These are phyloP conservation scores for Micrasema minimum DNA, from an alignment of 1,140 invertebrate genomes.

Conservation along the genomic window DNA sequence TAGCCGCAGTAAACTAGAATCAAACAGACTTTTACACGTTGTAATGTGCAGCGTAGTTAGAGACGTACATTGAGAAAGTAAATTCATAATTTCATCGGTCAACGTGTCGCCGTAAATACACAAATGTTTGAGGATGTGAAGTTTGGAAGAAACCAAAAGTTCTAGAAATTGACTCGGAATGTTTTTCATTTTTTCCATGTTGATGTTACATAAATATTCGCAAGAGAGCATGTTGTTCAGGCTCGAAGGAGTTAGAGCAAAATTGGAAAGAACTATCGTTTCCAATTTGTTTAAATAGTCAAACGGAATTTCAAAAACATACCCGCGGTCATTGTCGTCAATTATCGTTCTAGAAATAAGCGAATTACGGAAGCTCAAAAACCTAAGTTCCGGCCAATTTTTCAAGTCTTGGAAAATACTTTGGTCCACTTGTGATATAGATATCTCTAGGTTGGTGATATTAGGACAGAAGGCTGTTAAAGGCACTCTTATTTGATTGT, in stretches of 20 bases:
- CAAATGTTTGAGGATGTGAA: constrained; percentile 60
- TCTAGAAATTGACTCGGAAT: constrained; percentile 65
- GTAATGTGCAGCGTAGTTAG: constrained; percentile 64
- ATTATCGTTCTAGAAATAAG: constrained; percentile 56
- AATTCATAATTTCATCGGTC: constrained; percentile 64
- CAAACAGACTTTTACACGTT: constrained; percentile 67
- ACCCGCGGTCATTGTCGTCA: constrained; percentile 63
- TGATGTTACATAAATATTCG: constrained; percentile 63
- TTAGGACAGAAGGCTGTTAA: constrained; percentile 65
- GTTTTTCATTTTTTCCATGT: constrained; percentile 68
- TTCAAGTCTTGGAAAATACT: constrained; percentile 66
- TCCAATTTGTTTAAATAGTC: constrained; percentile 62
- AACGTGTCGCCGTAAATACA: constrained; percentile 66
- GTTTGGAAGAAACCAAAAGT: constrained; percentile 61
- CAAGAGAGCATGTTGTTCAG: constrained; percentile 65
- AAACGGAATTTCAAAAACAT: constrained; percentile 65
- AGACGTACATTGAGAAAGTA: constrained; percentile 62
- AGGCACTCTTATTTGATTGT: constrained; percentile 65
- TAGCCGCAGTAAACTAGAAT: constrained; percentile 64
- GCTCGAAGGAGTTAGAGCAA: constrained; percentile 63
- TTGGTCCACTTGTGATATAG: constrained; percentile 66
- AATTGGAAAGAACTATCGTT: constrained; percentile 64
- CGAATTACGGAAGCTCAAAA: constrained; percentile 66
- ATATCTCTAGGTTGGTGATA: constrained; percentile 67
- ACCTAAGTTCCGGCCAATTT: constrained; percentile 65